Base-by-base conservation (phyloP, 2,797 vertebrate genomes). In the Smutsia gigantea region DNA sequence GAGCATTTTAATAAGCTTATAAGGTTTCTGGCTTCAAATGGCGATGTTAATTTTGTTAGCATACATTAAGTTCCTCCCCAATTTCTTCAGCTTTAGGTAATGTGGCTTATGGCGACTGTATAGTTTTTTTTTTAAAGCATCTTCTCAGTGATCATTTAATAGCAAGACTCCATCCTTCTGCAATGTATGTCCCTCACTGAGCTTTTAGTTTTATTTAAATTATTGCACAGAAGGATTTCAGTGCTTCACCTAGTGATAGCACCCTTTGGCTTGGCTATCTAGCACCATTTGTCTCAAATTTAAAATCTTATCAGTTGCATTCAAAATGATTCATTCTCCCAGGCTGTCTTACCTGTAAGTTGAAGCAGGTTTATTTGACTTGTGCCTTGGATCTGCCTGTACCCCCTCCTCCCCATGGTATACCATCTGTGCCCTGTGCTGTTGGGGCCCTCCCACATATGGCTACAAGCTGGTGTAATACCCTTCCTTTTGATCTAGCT, bases 401-500 rank as follows among this genome's bases (percentile, higher is more conserved):
- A 1, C 8, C 46, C 68, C 69, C 61, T 18, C 57, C 46, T 46
- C 96, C 78, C 95, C 79, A 57, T 92, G 79, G 63, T 97, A 84
- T 96, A 97, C 94, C 97, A 97, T 97, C 96, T 98, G 97, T 95
- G 95, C 96, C 86, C 86, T 87, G 37, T 96, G 94, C 90, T 77
- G 66, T 91, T 49, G 82, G 94, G 93, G 90, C 83, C 86, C 93
- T 94, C 92, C 92, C 97, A 98, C 93, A 95, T 98, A 96, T 98
- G 98, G 96, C 91, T 95, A 88, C 94, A 98, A 97, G 96, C 72
- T 98, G 90, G 92, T 88, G 79, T 77, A 93, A 96, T 96, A 94
- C 37, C 98, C 97, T 97, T 87, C 57, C 91, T 97, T 84, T 93
- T 97, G 97, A 98, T 97, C 97, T 98, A 94, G 96, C 90, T 91